Percentiles rank a stretch among this genome's conserved stretches.
phyloP scores from a whole-genome alignment of 1,140 invertebrate species.

The Prorops nasuta region DNA sequence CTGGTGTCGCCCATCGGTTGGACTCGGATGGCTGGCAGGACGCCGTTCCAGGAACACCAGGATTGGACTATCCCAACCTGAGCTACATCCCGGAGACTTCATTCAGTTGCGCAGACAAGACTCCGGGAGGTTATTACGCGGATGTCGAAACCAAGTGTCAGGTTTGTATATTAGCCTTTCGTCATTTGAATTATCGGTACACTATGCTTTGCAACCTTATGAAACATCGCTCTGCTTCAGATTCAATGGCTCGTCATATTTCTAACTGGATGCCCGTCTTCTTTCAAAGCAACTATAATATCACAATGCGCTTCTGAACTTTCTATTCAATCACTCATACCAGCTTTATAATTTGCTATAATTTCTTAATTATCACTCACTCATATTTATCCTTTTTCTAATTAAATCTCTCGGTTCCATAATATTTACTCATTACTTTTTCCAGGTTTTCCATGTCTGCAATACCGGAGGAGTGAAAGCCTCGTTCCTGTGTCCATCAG shows the following conservation, averaged over 20 bases:
- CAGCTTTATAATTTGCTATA: no score
- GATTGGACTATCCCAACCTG: constrained; percentile 58
- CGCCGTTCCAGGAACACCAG: constrained; percentile 58
- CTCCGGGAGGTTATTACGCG: constrained; percentile 63
- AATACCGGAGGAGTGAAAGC: constrained; percentile 56
- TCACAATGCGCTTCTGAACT: no score
- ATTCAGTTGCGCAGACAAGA: constrained; percentile 62
- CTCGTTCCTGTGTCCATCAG: constrained; percentile 60
- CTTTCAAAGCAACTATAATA: no score
- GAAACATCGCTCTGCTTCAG: background rate
- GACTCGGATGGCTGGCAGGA: constrained; percentile 25
- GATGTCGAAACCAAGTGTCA: constrained; percentile 60
- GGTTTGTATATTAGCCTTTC: constrained; percentile 22
- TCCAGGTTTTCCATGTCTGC: constrained; percentile 61
- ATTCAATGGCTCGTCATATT: no score
- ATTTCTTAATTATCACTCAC: no score
- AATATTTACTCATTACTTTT: constrained; percentile 3
- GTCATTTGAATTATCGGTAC: background rate
- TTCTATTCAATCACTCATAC: no score
- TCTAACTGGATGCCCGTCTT: no score
- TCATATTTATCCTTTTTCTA: no score
- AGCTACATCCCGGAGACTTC: constrained; percentile 59
- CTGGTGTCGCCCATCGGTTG: no score
- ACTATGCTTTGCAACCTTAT: background rate
- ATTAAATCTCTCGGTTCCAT: no score